Conservation (phyloP, 2,797 vertebrate species). For the Enteromius anoplus region DNA sequence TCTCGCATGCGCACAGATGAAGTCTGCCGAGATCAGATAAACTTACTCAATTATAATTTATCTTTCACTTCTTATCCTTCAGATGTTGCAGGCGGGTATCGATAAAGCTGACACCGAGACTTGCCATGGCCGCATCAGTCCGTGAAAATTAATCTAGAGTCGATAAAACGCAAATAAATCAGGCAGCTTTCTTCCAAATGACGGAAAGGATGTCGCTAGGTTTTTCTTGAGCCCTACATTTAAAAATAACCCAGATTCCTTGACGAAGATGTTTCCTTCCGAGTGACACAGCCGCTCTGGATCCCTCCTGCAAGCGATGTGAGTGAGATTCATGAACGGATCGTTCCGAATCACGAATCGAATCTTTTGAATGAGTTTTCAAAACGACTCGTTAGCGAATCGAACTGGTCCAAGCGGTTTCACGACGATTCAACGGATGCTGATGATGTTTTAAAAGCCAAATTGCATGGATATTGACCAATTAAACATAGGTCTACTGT, state of each 20-base stretch:
- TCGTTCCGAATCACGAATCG: background rate
- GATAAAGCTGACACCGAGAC: constrained; percentile 43
- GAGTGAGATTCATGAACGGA: background rate
- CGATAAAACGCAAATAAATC: constrained; percentile 13
- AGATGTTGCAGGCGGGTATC: constrained; percentile 20
- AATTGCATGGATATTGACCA: no score
- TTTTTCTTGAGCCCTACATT: background rate
- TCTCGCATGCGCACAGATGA: constrained; percentile 22
- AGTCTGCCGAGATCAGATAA: background rate
- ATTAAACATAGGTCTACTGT: background rate
- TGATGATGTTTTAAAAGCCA: background rate
- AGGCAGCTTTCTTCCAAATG: background rate
- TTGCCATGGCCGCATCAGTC: constrained; percentile 51
- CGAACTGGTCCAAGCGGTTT: background rate
- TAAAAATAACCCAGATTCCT: no score
- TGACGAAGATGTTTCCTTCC: background rate
- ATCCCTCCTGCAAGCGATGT: background rate
- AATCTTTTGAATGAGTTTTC: background rate
- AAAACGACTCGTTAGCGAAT: background rate
- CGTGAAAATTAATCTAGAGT: background rate
- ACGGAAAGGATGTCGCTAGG: background rate
- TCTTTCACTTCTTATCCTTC: constrained; percentile 24
- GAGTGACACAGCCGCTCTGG: background rate
- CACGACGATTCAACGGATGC: background rate
- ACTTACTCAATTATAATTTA: constrained; percentile 13